A percentile compares a stretch with the other conserved stretches of the same genome.
Conservation (phyloP, 2,888 invertebrate species). For the Podabrus alpinus region DNA sequence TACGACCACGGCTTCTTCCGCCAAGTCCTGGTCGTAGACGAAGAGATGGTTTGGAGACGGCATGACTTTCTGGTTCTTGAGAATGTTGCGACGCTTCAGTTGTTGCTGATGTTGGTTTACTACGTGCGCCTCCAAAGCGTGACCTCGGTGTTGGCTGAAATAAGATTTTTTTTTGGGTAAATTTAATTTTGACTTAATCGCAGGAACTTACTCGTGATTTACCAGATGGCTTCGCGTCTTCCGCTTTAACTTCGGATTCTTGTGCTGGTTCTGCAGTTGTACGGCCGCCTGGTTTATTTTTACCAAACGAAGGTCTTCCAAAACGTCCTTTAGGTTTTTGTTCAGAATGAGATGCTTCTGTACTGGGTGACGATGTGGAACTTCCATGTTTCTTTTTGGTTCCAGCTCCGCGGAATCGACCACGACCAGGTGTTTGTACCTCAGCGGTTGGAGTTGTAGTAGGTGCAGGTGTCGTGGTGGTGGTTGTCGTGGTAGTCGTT, state of each 20-base stretch:
- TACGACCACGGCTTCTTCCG: constrained; percentile 46
- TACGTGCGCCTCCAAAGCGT: constrained; percentile 48
- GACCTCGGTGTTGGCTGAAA: constrained; percentile 44
- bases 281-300: constrained; percentile 54
- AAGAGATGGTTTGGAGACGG: constrained; percentile 51
- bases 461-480: constrained; percentile 60
- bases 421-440: constrained; percentile 42
- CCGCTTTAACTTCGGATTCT: constrained; percentile 49
- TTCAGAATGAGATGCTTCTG: constrained; percentile 46
- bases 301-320: constrained; percentile 56
- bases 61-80: constrained; percentile 53
- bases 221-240: constrained; percentile 53
- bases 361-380: constrained; percentile 49
- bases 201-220: constrained; percentile 41
- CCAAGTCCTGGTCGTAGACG: constrained; percentile 59
- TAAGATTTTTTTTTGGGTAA: not conserved
- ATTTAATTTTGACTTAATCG: not conserved
- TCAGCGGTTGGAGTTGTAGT: constrained; percentile 57
- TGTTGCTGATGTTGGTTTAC: constrained; percentile 44
- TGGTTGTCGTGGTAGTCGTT: constrained; percentile 62
- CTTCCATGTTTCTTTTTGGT: constrained; percentile 48
- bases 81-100: constrained; percentile 54
- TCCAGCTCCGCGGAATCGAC: constrained; percentile 39
- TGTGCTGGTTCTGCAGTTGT: constrained; percentile 48
- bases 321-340: constrained; percentile 55